Evolutionary conservation across 2,888 invertebrate species (phyloP).

Genomic region (Euproctis similis): DNA sequence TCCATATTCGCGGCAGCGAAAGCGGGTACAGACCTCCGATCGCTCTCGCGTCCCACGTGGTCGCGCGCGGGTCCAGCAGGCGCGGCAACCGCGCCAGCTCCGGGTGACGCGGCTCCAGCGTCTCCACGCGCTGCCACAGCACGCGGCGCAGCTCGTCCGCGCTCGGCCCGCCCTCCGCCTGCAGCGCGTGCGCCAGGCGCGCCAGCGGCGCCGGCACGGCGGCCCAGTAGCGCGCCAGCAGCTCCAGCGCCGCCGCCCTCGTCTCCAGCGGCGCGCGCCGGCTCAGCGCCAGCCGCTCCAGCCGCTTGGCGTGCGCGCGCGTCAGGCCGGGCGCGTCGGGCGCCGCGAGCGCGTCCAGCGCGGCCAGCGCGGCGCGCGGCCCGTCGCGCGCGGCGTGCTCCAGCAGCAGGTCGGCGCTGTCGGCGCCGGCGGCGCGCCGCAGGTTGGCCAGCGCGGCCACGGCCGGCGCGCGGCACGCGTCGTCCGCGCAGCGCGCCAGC

Average conservation of each 20-base stretch:
- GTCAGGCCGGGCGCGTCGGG: slow-evolving; percentile 11
- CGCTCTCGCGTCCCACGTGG: slow-evolving; percentile 34
- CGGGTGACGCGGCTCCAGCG: slow-evolving; percentile 21
- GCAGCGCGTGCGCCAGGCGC: slow-evolving; percentile 19
- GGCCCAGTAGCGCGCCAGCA: slow-evolving; percentile 23
- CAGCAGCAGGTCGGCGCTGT: slow-evolving; percentile 31
- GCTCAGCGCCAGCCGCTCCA: slow-evolving; percentile 20
- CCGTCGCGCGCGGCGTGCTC: slow-evolving; percentile 24
- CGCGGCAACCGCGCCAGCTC: slow-evolving; percentile 21
- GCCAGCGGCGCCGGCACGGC: slow-evolving; percentile 23
- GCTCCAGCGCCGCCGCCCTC: slow-evolving; percentile 43
- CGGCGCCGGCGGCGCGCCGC: slow-evolving; percentile 38
- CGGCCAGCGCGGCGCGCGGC: slow-evolving; percentile 24
- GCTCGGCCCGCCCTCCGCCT: slow-evolving; percentile 4
- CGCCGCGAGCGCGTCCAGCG: slow-evolving; percentile 17
- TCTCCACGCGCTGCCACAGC: slow-evolving; percentile 39
- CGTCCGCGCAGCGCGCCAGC: slow-evolving; percentile 17
- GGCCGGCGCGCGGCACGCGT: slow-evolving; percentile 27
- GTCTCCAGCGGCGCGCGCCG: slow-evolving; percentile 24
- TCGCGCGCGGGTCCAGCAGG: slow-evolving; percentile 18
- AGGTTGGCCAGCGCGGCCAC: slow-evolving; percentile 44
- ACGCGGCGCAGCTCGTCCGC: slow-evolving; percentile 45
- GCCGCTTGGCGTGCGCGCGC: slow-evolving; percentile 16
- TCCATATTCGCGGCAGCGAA: too few relatives aligned
- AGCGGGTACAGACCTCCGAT: slow-evolving; percentile 14